Base-by-base conservation (phyloP, 2,797 vertebrate species). In the Sebastiscus albofasciatus region DNA sequence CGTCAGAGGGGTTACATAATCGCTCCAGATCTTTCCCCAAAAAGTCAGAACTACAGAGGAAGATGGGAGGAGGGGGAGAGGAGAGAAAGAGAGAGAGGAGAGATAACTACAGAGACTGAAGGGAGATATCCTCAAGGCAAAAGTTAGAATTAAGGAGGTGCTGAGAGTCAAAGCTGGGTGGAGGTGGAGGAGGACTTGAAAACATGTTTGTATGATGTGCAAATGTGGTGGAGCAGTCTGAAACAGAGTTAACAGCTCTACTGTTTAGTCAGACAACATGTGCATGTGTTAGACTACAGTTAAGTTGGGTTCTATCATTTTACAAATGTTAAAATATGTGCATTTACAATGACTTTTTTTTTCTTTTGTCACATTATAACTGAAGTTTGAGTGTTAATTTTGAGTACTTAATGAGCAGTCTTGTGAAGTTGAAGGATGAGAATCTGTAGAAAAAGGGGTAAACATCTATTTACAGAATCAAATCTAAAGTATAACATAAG, bases 1-100 rank as follows among this genome's bases (percentile, higher is more conserved):
- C 80, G 55, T 86, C 84, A 74, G 49, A 77, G 61, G 12, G 6
- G 71, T 88, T 91, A 88, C 55, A 89, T 90, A 88, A 91, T 74
- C 12, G 77, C 83, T 89, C 87, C 79, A 80, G 86, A 89, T 87
- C 65, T 79, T 46, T 42, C 65, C 76, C 65, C 56, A 55, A 65
- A 67, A 75, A 79, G 22, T 73, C 69, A 46, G 31, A 83, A 81
- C 49, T 71, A 55, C 54, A 83, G 56, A 27, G 59, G 60, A 64
- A 34, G 59, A 67, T 0, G 22, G 16, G 70, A 73, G 78, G 56
- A 36, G 13, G 11, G 8, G 9, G 24, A 20, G 42, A 5, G 18
- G 39, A 18, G 36, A 27, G 29, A 67, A 46, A 55, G 31, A 56
- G 70, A 73, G 27, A 62, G n/a, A 8, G 49, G 64, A 13, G 73